phyloP scores from a whole-genome alignment of 2,888 invertebrate genomes.

The Odontocerum albicorne region DNA sequence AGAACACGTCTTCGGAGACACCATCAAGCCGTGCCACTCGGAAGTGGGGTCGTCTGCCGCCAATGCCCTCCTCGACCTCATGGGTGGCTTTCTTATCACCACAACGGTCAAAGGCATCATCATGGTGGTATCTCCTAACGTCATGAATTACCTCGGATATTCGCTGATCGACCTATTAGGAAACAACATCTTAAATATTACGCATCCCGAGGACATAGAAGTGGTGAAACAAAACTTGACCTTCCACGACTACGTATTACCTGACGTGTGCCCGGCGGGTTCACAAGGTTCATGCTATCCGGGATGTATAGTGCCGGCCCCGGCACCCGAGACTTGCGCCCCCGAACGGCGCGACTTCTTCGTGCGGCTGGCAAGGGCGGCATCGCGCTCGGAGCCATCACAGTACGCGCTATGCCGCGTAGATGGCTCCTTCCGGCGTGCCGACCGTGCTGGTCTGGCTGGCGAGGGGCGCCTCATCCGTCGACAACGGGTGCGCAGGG shows the following conservation, averaged over 20 bases:
- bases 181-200: slow-evolving; percentile 81
- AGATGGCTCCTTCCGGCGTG: slow-evolving; percentile 64
- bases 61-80: slow-evolving; percentile 64
- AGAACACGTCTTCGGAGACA: slow-evolving; percentile 67
- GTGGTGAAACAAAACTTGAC: slow-evolving; percentile 70
- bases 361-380: slow-evolving; percentile 65
- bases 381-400: slow-evolving; percentile 70
- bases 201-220: slow-evolving; percentile 82
- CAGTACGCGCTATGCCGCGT: slow-evolving; percentile 71
- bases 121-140: slow-evolving; percentile 80
- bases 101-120: slow-evolving; percentile 81
- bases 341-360: slow-evolving; percentile 59
- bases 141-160: slow-evolving; percentile 84
- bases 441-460: slow-evolving; percentile 60
- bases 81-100: slow-evolving; percentile 80
- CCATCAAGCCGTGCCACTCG: slow-evolving; percentile 48
- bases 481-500: slow-evolving; percentile 57
- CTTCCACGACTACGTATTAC: slow-evolving; percentile 48
- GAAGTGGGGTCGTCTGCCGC: slow-evolving; percentile 60
- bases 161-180: slow-evolving; percentile 88
- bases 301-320: slow-evolving; percentile 46
- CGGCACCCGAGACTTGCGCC: slow-evolving; percentile 69
- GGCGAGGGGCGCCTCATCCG: slow-evolving; percentile 56
- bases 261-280: slow-evolving; percentile 45
- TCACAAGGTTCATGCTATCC: not conserved